phyloP scores from a whole-genome alignment of 92 coral and sea anemone genomes.

The Pocillopora meandrina region DNA sequence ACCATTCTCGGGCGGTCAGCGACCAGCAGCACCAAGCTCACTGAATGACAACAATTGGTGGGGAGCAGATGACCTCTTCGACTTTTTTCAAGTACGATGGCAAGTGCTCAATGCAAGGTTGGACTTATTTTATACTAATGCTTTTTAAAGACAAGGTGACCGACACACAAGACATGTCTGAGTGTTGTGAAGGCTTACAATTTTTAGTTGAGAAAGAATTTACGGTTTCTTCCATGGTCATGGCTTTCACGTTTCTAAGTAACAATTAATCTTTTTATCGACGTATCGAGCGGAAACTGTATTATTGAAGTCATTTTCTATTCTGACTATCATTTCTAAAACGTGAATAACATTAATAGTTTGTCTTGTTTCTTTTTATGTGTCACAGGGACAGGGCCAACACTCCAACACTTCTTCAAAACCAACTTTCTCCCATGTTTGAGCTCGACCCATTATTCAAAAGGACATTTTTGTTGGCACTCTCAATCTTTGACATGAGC shows the following conservation, averaged over 20 bases:
- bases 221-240: too few relatives aligned
- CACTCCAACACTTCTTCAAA: conserved; percentile 9
- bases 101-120: background rate
- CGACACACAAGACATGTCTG: too few relatives aligned
- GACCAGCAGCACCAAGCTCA: conserved; percentile 25
- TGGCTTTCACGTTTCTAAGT: too few relatives aligned
- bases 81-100: conserved; percentile 12
- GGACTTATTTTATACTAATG: background rate
- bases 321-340: too few relatives aligned
- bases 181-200: too few relatives aligned
- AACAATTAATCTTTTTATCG: too few relatives aligned
- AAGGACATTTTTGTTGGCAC: conserved; percentile 65
- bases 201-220: too few relatives aligned
- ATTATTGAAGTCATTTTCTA: too few relatives aligned
- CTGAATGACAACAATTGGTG: conserved; percentile 50
- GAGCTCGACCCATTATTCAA: conserved; percentile 73
- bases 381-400: background rate
- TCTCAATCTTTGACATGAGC: conserved; percentile 48
- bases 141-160: too few relatives aligned
- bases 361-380: background rate
- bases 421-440: conserved; percentile 44
- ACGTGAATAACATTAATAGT: too few relatives aligned
- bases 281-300: too few relatives aligned
- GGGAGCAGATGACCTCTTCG: conserved; percentile 62
- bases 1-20: conserved; percentile 35